Conservation (phyloP, 2,888 invertebrate genomes). For the Pseudolycoriella hygida region DNA sequence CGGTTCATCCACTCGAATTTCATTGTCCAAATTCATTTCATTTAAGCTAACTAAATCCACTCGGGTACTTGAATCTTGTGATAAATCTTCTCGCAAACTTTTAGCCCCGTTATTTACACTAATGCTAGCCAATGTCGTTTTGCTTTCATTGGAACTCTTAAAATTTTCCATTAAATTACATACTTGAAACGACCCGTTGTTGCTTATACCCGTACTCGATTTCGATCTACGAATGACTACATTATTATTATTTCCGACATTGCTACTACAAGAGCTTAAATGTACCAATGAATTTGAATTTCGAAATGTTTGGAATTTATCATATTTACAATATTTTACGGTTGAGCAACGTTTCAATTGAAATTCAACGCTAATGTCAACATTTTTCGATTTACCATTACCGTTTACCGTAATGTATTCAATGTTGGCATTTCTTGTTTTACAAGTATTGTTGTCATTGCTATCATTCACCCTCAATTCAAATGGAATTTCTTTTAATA, state of each 20-base stretch:
- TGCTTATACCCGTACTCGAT: slow-evolving; percentile 7
- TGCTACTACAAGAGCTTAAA: slow-evolving; percentile 4
- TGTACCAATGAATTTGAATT: slow-evolving; percentile 6
- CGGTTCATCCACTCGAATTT: slow-evolving; percentile 1
- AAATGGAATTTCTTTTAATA: no score
- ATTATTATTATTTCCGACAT: slow-evolving; percentile 1
- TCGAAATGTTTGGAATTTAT: slow-evolving; percentile 1
- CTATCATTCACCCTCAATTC: not conserved
- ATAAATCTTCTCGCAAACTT: slow-evolving; percentile 2
- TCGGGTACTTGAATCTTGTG: slow-evolving; percentile 2
- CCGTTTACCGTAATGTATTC: not conserved
- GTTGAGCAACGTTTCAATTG: slow-evolving; percentile 7
- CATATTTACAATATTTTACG: slow-evolving; percentile 2
- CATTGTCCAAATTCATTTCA: slow-evolving; percentile 3
- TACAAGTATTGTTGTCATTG: not conserved
- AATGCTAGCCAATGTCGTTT: slow-evolving; percentile 1
- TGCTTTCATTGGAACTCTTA: not conserved
- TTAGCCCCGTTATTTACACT: not conserved
- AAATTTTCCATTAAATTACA: not conserved
- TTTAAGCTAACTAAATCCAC: slow-evolving; percentile 5
- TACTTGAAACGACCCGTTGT: not conserved
- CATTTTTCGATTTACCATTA: not conserved
- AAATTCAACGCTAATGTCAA: slow-evolving; percentile 5
- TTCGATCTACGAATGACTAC: slow-evolving; percentile 5
- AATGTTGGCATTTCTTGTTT: not conserved